phyloP scores from a whole-genome alignment of 37 sponge, comb jelly and placozoan species.

The Amphimedon queenslandica region DNA sequence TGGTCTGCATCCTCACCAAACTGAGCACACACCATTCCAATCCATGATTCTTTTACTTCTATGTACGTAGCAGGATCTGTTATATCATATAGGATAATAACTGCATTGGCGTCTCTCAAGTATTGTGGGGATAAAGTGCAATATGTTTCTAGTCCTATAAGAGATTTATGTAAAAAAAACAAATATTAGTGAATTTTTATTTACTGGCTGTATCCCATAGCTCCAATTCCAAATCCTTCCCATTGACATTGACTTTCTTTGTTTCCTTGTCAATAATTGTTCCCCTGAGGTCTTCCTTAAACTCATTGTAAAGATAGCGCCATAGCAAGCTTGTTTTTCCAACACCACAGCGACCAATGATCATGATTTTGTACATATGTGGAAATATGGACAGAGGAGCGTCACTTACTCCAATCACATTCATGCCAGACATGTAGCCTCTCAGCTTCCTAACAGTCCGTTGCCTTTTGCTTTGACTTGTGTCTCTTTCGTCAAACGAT shows the following conservation, averaged over 20 bases:
- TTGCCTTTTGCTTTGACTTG: too few species aligned
- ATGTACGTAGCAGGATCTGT: background rate
- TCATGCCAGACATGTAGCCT: too few species aligned
- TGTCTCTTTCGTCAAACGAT: too few species aligned
- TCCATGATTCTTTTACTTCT: background rate
- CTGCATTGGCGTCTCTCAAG: background rate
- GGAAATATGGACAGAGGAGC: background rate
- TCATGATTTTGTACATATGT: background rate
- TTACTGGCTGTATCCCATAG: slow-evolving; percentile 4
- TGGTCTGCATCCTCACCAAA: slow-evolving; percentile 9
- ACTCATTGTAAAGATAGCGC: slow-evolving; percentile 1
- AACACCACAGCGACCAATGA: background rate
- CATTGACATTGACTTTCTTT: background rate
- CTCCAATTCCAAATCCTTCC: background rate
- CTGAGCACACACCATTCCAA: background rate
- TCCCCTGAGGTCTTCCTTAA: background rate
- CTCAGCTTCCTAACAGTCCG: too few species aligned
- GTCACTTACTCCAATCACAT: background rate
- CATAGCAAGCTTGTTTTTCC: slow-evolving; percentile 1
- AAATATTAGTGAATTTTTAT: background rate
- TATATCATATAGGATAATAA: background rate
- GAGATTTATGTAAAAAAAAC: background rate
- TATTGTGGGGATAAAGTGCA: background rate
- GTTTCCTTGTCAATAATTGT: slow-evolving; percentile 1
- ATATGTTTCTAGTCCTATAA: background rate